A percentile compares a stretch with the other conserved stretches of the same genome.
phyloP scores from a whole-genome alignment of 1,140 invertebrate genomes.

The Pentalonia nigronervosa region DNA sequence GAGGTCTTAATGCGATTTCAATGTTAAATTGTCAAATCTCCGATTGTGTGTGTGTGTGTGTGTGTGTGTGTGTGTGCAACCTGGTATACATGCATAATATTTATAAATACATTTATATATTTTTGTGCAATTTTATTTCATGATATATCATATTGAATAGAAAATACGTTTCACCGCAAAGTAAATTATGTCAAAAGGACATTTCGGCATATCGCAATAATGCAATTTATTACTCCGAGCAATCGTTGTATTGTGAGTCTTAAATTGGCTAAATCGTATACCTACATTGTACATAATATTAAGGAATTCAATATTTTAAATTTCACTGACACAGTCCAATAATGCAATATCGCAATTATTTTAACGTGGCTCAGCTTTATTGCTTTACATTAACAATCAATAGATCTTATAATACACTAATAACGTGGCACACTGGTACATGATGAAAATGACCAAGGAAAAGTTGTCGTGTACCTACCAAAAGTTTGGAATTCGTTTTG shows the following conservation, averaged over 20 bases:
- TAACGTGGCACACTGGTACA: too few relatives aligned
- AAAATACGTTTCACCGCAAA: background rate
- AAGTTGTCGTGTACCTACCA: too few relatives aligned
- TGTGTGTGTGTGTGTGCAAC: background rate
- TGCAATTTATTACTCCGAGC: background rate
- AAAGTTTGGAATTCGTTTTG: too few relatives aligned
- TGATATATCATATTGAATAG: background rate
- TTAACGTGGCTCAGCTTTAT: too few relatives aligned
- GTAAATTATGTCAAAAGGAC: background rate
- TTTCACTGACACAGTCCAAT: background rate
- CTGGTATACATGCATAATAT: background rate
- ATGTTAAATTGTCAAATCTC: background rate
- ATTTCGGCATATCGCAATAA: background rate
- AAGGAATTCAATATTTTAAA: background rate
- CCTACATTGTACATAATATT: background rate
- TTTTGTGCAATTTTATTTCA: background rate
- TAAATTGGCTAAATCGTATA: background rate
- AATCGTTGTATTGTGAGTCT: background rate
- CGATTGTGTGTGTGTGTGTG: background rate
- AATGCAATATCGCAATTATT: too few relatives aligned
- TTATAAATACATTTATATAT: background rate
- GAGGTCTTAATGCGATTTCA: background rate
- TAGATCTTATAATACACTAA: too few relatives aligned
- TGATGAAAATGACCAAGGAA: too few relatives aligned
- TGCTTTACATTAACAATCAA: too few relatives aligned